phyloP scores from a whole-genome alignment of 2,797 vertebrate genomes.

The Varecia variegata region DNA sequence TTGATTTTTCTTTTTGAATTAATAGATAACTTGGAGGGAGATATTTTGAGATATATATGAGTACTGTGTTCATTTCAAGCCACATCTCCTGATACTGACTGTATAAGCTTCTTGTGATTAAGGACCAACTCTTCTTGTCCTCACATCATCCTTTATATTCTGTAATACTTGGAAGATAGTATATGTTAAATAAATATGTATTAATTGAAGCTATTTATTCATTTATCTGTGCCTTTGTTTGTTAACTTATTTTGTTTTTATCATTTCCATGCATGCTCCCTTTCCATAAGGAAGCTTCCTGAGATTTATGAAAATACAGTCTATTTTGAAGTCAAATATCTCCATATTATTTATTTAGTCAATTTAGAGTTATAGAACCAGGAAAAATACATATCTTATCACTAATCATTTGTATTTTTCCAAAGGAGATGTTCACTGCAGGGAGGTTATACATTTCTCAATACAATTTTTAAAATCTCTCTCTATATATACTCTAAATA shows the following conservation, averaged over 20 bases:
- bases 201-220: background rate
- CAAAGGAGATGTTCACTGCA: background rate
- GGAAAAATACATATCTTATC: background rate
- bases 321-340: background rate
- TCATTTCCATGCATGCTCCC: background rate
- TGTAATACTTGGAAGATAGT: background rate
- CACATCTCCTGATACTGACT: background rate
- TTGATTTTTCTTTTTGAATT: constrained; percentile 13
- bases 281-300: background rate
- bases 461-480: background rate
- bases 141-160: background rate
- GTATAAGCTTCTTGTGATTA: background rate
- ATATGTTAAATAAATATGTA: background rate
- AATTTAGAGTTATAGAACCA: background rate
- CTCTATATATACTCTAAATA: background rate
- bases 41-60: background rate
- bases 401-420: background rate
- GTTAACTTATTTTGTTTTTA: background rate
- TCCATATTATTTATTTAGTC: background rate
- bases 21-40: background rate
- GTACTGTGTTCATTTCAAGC: background rate
- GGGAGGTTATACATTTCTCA: background rate
- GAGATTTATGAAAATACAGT: background rate
- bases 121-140: background rate
- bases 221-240: background rate